phyloP scores from a whole-genome alignment of 2,113 vertebrate genomes.

The Leucopternis melanops region DNA sequence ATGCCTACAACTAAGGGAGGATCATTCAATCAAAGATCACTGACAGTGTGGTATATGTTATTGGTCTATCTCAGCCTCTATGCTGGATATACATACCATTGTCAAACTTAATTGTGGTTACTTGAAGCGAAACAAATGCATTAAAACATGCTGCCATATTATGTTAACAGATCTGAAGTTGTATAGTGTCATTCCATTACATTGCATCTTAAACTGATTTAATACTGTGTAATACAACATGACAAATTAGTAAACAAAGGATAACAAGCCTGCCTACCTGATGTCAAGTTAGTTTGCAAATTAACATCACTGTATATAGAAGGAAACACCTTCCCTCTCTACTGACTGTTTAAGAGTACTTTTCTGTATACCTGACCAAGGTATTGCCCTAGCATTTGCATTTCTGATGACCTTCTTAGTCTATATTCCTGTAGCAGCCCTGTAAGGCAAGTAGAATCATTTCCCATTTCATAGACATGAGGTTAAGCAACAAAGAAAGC shows the following conservation, averaged over 20 bases:
- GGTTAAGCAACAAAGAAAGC: background rate
- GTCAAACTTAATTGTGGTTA: background rate
- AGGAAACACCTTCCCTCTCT: background rate
- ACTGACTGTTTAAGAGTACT: background rate
- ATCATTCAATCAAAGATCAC: background rate
- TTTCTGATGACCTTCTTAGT: background rate
- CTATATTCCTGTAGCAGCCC: rapidly evolving
- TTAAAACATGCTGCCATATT: background rate
- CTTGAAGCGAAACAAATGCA: background rate
- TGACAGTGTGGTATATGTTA: background rate
- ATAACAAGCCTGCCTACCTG: background rate
- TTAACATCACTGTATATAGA: rapidly evolving
- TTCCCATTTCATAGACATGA: background rate
- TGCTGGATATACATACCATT: background rate
- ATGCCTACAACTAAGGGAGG: background rate
- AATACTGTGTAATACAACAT: background rate
- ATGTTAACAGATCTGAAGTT: background rate
- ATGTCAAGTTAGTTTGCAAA: background rate
- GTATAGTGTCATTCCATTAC: background rate
- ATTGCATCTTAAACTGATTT: background rate
- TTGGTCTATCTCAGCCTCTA: background rate
- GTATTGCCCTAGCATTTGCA: background rate
- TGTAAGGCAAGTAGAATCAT: background rate
- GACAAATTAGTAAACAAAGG: background rate
- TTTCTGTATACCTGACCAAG: background rate